These are phyloP conservation scores for Acyrthosiphon pisum DNA, from an alignment of 1,140 invertebrate genomes.

Conservation along the genomic window DNA sequence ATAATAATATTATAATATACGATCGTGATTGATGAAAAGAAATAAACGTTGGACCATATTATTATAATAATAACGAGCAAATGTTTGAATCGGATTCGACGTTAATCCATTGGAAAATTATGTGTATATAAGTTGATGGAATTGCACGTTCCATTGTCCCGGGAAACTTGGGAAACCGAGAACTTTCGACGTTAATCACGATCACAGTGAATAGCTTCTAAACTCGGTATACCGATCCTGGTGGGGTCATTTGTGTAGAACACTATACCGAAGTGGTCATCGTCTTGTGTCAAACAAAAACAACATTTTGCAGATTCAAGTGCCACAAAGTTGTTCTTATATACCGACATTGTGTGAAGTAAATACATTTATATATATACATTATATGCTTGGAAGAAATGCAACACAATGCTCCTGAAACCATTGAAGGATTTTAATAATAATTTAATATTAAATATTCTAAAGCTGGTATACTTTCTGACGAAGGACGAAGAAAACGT, in stretches of 20 bases:
- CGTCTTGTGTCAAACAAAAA: constrained; percentile 29
- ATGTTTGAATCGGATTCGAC: background rate
- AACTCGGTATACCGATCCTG: background rate
- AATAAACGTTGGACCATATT: background rate
- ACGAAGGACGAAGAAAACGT: too few relatives aligned
- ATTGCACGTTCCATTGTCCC: constrained; percentile 33
- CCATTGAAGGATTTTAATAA: too few relatives aligned
- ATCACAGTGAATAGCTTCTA: constrained; percentile 30
- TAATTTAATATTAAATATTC: too few relatives aligned
- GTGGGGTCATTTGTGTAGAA: constrained; percentile 25
- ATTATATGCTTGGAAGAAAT: background rate
- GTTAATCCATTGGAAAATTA: constrained; percentile 34
- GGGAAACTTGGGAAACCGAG: constrained; percentile 1
- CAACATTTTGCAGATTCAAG: constrained; percentile 19
- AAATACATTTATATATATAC: background rate
- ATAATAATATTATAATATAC: too few relatives aligned
- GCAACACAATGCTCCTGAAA: too few relatives aligned
- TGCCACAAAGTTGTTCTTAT: constrained; percentile 3
- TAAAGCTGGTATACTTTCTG: too few relatives aligned
- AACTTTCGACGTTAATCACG: constrained; percentile 53
- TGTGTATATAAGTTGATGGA: constrained; percentile 29
- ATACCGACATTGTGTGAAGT: background rate
- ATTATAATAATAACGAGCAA: background rate
- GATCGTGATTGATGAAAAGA: background rate
- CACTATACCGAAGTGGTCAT: constrained; percentile 22